These are phyloP conservation scores for Corydoras maculifer DNA, from an alignment of 2,113 vertebrate species.

Conservation along the genomic window DNA sequence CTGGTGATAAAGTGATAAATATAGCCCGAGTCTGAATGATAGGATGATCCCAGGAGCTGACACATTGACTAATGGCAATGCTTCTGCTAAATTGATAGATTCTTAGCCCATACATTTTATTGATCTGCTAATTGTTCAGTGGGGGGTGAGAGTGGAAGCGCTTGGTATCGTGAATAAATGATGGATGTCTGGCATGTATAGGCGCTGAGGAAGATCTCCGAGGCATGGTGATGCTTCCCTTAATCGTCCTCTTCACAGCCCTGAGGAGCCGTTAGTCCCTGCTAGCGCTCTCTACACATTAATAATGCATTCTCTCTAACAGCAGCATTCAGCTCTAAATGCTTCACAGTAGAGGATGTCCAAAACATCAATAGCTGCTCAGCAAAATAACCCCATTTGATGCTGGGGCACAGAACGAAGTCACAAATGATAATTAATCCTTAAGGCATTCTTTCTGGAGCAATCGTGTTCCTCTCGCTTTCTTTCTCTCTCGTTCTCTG, in stretches of 20 bases:
- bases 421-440: conserved; percentile 47
- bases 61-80: conserved; percentile 54
- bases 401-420: conserved; percentile 36
- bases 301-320: conserved; percentile 59
- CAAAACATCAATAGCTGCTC: conserved; percentile 45
- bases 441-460: conserved; percentile 39
- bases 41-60: conserved; percentile 45
- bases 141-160: conserved; percentile 48
- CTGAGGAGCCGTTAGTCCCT: conserved; percentile 43
- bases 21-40: conserved; percentile 51
- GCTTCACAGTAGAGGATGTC: conserved; percentile 41
- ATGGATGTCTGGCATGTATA: conserved; percentile 53
- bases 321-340: conserved; percentile 53
- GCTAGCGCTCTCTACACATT: conserved; percentile 50
- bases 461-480: conserved; percentile 13
- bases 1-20: conserved; percentile 52
- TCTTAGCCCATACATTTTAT: conserved; percentile 58
- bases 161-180: conserved; percentile 60
- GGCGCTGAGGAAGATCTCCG: conserved; percentile 43
- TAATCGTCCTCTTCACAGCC: conserved; percentile 43
- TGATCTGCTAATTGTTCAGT: conserved; percentile 62
- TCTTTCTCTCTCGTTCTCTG: conserved; percentile 12
- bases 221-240: conserved; percentile 39
- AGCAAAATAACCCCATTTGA: conserved; percentile 47
- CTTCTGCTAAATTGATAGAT: conserved; percentile 55